Conservation (phyloP, 2,113 vertebrate genomes). For the Pantherophis guttatus region DNA sequence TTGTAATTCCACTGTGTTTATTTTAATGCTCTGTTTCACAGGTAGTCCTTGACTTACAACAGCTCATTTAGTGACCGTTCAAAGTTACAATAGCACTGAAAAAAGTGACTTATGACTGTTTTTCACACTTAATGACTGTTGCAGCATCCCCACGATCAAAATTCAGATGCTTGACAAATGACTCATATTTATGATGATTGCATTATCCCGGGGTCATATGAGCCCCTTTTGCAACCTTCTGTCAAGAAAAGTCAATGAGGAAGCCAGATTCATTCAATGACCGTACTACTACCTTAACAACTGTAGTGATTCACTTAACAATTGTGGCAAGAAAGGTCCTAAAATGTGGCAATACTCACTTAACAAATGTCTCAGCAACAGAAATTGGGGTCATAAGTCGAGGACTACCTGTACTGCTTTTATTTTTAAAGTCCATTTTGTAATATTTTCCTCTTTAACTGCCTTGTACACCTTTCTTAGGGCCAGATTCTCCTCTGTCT, state of each 20-base stretch:
- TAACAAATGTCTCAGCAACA: neutral
- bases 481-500: neutral
- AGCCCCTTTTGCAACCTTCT: neutral
- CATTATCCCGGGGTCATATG: neutral
- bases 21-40: neutral
- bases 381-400: neutral
- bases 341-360: neutral
- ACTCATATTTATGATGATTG: neutral
- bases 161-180: neutral
- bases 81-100: neutral
- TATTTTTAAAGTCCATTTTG: neutral
- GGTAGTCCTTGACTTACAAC: neutral
- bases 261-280: neutral
- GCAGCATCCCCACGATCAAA: neutral
- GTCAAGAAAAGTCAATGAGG: neutral
- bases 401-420: neutral
- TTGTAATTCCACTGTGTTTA: neutral
- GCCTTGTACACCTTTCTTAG: neutral
- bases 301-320: neutral
- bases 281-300: neutral
- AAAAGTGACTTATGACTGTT: neutral
- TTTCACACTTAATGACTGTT: neutral
- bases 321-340: neutral
- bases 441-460: neutral
- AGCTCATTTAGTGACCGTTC: neutral